Conservation (phyloP, 2,113 vertebrate genomes). For the Brachyistius frenatus region DNA sequence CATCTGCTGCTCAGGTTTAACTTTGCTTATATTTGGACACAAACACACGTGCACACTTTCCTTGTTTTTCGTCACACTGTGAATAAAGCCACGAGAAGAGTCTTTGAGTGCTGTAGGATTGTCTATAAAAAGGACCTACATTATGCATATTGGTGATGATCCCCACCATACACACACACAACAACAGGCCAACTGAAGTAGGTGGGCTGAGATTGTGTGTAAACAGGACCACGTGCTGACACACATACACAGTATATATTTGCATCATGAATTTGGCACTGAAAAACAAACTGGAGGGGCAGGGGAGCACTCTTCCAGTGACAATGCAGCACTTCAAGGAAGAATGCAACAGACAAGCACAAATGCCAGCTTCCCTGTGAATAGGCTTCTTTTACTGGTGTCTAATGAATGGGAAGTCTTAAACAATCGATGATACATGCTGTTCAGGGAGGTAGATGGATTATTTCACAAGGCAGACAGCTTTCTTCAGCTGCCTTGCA, state of each 20-base stretch:
- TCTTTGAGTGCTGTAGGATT: conserved; percentile 56
- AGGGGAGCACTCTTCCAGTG: background rate
- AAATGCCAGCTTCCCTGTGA: conserved; percentile 6
- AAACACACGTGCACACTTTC: conserved; percentile 5
- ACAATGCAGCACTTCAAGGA: conserved; percentile 29
- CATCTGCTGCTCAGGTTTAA: conserved; percentile 28
- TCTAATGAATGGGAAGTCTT: conserved; percentile 17
- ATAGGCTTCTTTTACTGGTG: conserved; percentile 13
- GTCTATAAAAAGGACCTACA: conserved; percentile 57
- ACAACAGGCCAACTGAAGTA: conserved; percentile 34
- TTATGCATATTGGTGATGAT: conserved; percentile 42
- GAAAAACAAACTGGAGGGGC: conserved; percentile 37
- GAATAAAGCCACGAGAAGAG: conserved; percentile 16
- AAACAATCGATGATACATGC: conserved; percentile 30
- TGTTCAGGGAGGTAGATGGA: conserved; percentile 70
- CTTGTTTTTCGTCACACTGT: background rate
- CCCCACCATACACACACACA: background rate
- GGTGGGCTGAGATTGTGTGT: conserved; percentile 6
- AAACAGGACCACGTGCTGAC: conserved; percentile 12
- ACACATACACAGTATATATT: conserved; percentile 39
- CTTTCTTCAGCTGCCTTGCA: conserved; percentile 35
- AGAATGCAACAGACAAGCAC: conserved; percentile 17
- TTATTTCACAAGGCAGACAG: conserved; percentile 53
- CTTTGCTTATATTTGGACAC: background rate
- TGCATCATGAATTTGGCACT: conserved; percentile 74